Conservation (phyloP, 2,888 invertebrate species). For the Poecilobothrus nobilitatus region DNA sequence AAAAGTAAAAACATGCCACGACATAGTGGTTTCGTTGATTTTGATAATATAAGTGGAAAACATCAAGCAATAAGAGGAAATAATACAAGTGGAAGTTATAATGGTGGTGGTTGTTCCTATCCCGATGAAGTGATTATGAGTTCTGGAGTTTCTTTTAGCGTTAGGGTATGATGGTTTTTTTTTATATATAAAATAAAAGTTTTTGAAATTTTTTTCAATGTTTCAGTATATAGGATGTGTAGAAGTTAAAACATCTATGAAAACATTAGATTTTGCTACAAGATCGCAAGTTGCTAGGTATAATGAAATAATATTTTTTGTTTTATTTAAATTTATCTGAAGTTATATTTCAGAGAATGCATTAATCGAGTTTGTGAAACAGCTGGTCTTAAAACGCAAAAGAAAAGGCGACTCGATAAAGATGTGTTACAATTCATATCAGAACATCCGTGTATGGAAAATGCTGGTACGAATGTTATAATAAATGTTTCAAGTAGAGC, state of each 20-base stretch:
- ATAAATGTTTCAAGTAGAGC: conserved; percentile 87
- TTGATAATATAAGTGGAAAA: neutral
- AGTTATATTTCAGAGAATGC: conserved; percentile 54
- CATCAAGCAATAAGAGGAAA: conserved; percentile 14
- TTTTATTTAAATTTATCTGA: neutral
- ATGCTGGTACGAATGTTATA: conserved; percentile 85
- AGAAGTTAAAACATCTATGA: conserved; percentile 94
- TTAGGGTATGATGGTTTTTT: conserved; percentile 54
- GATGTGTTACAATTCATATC: conserved; percentile 75
- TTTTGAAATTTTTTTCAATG: conserved; percentile 16
- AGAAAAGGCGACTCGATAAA: conserved; percentile 78
- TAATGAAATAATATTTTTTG: neutral
- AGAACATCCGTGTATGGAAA: conserved; percentile 77
- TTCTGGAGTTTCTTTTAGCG: conserved; percentile 86
- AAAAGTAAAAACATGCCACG: neutral
- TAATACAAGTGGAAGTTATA: conserved; percentile 23
- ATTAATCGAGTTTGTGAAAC: conserved; percentile 92
- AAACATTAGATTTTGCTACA: conserved; percentile 89
- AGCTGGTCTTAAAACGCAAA: conserved; percentile 79
- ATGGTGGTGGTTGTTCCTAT: conserved; percentile 48
- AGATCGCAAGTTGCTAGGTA: conserved; percentile 93
- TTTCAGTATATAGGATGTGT: conserved; percentile 91
- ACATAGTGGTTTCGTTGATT: neutral
- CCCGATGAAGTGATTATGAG: conserved; percentile 75
- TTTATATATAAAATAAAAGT: conserved; percentile 11